Base-by-base conservation (phyloP, 2,888 invertebrate genomes). In the Apamea epomidion region DNA sequence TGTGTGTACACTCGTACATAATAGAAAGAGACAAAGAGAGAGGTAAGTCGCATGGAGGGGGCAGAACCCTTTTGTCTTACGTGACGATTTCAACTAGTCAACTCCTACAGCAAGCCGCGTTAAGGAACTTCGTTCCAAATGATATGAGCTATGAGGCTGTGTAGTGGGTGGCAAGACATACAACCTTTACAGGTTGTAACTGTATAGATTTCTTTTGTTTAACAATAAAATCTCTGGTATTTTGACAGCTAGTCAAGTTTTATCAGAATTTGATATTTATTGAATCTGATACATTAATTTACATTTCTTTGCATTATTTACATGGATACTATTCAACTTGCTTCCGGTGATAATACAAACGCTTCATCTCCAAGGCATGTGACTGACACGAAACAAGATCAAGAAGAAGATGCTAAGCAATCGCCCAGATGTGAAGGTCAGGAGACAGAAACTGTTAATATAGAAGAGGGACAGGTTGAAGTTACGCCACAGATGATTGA, bases 261-360 rank as follows among this genome's bases (percentile, higher is more conserved):
- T 67, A 70, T 37, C 68, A 75, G 71, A 74, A 74, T 76, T 86
- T 83, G 32, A 10, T 80, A 73, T 60, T 64, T 74, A 76, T 67
- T 72, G n/a, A 42, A 77, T 67, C 62, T 76, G 48, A 58, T 76
- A 80, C 37, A 74, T 45, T 60, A 0, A 67, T 51, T 81, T 71
- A 69, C 10, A 73, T 67, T 62, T 67, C 5, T 74, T 69, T 51
- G 48, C 32, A 70, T 45, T 72, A 72, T 67, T 79, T 78, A 74
- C 76, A 95, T 95, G 95, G 92, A 93, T 84, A 80, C 89, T 73
- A 78, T 86, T 32, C 89, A 91, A 70, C 85, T 92, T 67, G 94
- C 92, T 81, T 94, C 93, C 68, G 95, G 95, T 70, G 95, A 95
- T 90, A 93, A 88, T 79, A 87, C 87, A 73, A 90, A 83, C 73